Evolutionary conservation across 37 sponge, comb jelly and placozoan species (phyloP), one percentile per base, ranked within the genome.

Genomic region (Mnemiopsis leidyi): DNA sequence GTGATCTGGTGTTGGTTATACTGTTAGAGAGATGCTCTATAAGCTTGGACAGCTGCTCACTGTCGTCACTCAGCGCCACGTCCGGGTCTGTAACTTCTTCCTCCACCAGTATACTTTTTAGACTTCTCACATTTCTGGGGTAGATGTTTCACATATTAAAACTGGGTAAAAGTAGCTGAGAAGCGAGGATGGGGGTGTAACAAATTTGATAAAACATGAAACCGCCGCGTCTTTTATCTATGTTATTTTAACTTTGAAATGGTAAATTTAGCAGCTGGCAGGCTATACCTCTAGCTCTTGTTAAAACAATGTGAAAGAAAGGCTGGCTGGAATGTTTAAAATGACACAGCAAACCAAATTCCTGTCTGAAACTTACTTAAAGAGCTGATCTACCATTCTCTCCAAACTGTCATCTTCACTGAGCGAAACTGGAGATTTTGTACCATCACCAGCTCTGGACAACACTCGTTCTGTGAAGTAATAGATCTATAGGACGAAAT

Each of bases 341-440:
- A 48, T 18, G 61, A 48, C 61, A 48, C 61, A 48, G 5, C 61
- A 48, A 48, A 48, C n/a, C n/a, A n/a, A n/a, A n/a, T n/a, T n/a
- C n/a, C n/a, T n/a, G n/a, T n/a, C n/a, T 48, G 61, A 18, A 48
- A 18, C 61, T 48, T 71, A 71, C 75, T 28, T n/a, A 71, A 71
- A 71, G 75, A 71, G 75, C 20, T 71, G 75, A 28, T 71, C 75
- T 5, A 71, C 75, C 75, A 71, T 71, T 25, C 75, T 5, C 75
- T 71, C 75, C n/a, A 71, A 25, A 71, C 75, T 71, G 30, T 71
- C 75, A 18, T 71, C 75, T 25, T 71, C 75, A 71, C 75, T 71
- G 20, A 71, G 75, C 3, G 75, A 28, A 5, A 48, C 61, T 18
- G 61, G 61, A 18, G 61, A 48, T 48, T 13, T 48, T 5, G 9